phyloP scores from a whole-genome alignment of 2,888 invertebrate genomes.

The Lissocephala sabroskyi region DNA sequence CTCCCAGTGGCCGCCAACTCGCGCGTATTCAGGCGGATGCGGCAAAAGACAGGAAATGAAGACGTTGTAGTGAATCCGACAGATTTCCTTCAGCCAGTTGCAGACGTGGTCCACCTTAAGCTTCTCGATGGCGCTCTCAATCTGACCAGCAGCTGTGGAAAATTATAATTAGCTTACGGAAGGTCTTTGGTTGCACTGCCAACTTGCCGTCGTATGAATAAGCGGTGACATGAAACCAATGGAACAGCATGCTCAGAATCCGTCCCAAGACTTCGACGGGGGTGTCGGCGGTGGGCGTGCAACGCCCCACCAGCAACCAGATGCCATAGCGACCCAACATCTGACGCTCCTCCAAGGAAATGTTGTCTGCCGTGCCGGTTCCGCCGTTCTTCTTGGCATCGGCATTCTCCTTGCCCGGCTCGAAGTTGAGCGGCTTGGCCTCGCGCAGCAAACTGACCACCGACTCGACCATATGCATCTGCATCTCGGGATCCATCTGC shows the following conservation, averaged over 20 bases:
- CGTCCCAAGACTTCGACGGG: slow-evolving; percentile 88
- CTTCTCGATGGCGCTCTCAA: slow-evolving; percentile 91
- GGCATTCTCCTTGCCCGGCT: slow-evolving; percentile 74
- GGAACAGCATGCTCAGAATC: slow-evolving; percentile 95
- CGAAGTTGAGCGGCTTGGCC: slow-evolving; percentile 86
- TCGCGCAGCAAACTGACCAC: slow-evolving; percentile 94
- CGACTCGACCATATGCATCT: slow-evolving; percentile 94
- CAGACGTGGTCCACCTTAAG: slow-evolving; percentile 94
- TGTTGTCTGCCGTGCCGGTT: slow-evolving; percentile 76
- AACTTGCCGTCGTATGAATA: slow-evolving; percentile 92
- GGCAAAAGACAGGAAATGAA: slow-evolving; percentile 95
- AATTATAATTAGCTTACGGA: too few species aligned
- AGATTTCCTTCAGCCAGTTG: slow-evolving; percentile 90
- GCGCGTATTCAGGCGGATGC: slow-evolving; percentile 95
- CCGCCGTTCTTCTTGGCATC: slow-evolving; percentile 70
- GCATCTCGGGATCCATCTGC: slow-evolving; percentile 92
- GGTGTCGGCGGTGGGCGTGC: slow-evolving; percentile 84
- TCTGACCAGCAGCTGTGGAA: slow-evolving; percentile 76
- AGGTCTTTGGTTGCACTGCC: neutral
- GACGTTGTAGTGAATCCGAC: slow-evolving; percentile 85
- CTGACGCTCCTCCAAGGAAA: slow-evolving; percentile 89
- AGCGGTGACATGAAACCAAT: slow-evolving; percentile 99
- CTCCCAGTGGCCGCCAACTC: slow-evolving; percentile 98
- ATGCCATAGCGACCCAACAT: slow-evolving; percentile 95
- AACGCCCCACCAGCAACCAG: slow-evolving; percentile 96